Conservation (phyloP, 2,113 vertebrate species). For the Aptenodytes forsteri region DNA sequence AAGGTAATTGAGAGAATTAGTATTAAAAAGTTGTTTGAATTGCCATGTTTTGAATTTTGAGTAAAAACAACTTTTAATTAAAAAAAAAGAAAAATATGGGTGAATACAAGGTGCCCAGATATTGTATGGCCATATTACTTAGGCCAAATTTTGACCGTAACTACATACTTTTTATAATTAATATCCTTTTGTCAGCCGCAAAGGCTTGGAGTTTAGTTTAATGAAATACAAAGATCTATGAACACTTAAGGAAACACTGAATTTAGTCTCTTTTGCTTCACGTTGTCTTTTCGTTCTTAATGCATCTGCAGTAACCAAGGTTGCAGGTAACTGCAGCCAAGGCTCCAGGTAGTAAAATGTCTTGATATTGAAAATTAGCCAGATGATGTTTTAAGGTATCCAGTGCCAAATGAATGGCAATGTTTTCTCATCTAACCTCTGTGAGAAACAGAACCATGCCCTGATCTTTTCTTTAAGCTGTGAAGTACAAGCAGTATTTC, state of each 20-base stretch:
- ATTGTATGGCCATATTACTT: background rate
- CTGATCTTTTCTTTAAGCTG: background rate
- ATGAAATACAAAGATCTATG: background rate
- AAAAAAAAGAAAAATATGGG: background rate
- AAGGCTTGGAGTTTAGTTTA: background rate
- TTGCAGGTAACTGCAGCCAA: background rate
- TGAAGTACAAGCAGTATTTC: background rate
- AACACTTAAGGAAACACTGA: background rate
- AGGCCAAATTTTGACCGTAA: background rate
- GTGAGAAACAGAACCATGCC: background rate
- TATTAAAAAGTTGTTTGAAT: background rate
- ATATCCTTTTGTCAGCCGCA: background rate
- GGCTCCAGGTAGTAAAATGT: background rate
- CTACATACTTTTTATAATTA: background rate
- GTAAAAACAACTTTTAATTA: background rate
- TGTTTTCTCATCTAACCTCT: background rate
- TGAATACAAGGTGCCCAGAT: background rate
- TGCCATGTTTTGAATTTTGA: background rate
- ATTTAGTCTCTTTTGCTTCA: background rate
- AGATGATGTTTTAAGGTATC: background rate
- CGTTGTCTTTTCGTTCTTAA: background rate
- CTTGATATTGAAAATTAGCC: background rate
- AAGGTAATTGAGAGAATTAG: background rate
- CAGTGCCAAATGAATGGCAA: background rate
- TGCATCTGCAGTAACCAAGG: background rate